Evolutionary conservation across 2,888 invertebrate species (phyloP), one percentile per base, ranked within the genome.

Genomic region (Drosophila buzzatii): DNA sequence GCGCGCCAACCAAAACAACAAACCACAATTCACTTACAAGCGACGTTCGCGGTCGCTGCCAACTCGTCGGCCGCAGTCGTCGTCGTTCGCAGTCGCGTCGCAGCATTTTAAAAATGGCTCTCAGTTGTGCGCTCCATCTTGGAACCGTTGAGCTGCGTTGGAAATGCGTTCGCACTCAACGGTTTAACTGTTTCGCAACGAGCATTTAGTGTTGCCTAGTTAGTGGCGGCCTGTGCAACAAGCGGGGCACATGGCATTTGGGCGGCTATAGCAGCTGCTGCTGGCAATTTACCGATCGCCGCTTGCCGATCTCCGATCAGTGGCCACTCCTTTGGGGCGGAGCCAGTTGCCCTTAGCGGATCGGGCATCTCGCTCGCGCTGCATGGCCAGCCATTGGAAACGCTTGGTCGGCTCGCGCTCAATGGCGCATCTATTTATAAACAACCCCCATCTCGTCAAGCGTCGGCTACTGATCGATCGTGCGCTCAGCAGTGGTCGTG

Each of bases 1-100:
- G 61, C 53, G 69, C 82, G 80, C 83, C 86, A 89, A 87, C 90
- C 90, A 90, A 91, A 87, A 89, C 88, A 89, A 90, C 91, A 91
- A 91, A 91, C 90, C 91, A 87, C 91, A 91, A 91, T 91, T 91
- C 91, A 91, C 91, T 91, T 87, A 87, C 89, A 85, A 82, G 76
- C 80, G 80, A 74, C 81, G 79, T 79, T 81, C 82, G 82, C 64
- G 79, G 88, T 80, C 85, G 77, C 74, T 53, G 83, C 61, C 66
- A 41, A 57, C 33, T 9, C 60, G 73, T 37, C 51, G 41, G 57
- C 76, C 56, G 56, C 56, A 57, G 56, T 33, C 51, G 52, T 18
- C n/a, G 51, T 7, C 49, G 31, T n/a, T n/a, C 31, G 4, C 56
- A 5, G 35, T 33, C 41, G 27, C 59, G 42, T 60, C 56, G 59